Base-by-base conservation (phyloP, 2,888 invertebrate genomes). In the Zygothrica quintamaculata region DNA sequence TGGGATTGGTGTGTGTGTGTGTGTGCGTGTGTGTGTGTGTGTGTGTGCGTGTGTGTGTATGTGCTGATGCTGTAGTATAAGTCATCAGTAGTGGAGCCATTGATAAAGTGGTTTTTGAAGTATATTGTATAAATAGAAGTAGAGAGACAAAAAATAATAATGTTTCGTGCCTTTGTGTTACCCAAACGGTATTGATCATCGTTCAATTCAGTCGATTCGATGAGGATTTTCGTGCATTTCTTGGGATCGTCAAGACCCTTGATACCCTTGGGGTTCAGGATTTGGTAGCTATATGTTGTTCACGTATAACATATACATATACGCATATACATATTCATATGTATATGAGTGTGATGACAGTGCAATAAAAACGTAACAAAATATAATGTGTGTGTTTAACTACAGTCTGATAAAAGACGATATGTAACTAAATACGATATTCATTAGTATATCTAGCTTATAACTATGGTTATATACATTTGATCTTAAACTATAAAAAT, bases 171-270 rank as follows among this genome's bases (percentile, higher is more conserved):
- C 96, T 99, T 99, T 92, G 98, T 99, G 93, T 97, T 96, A 94
- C 99, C 99, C 92, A 98, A 94, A 94, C 98, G 96, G 93, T 95
- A 99, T 90, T 96, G 95, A 92, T 98, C 98, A 81, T 94, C 92
- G 92, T 96, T 97, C 92, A 99, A 94, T 90, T 94, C 95, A 80
- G 96, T 94, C 74, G 94, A 92, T 59, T 96, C 95, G 93, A 97
- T 93, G 92, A 98, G 95, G 89, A 94, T 92, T 91, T 93, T 94
- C 72, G 97, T 96, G 90, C 94, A 93, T 92, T 97, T 96, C 94
- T 95, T 95, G 90, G 94, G 94, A 91, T 96, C 96, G 75, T 92
- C 89, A 89, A 94, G 93, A 92, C 94, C 95, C 89, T 94, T 94
- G 87, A 94, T 95, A 80, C 94, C 96, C 92, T 95, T 95, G 85